Percentiles rank a stretch among this genome's conserved stretches.
Conservation (phyloP, 1,140 invertebrate species). For the Chymomyza costata region DNA sequence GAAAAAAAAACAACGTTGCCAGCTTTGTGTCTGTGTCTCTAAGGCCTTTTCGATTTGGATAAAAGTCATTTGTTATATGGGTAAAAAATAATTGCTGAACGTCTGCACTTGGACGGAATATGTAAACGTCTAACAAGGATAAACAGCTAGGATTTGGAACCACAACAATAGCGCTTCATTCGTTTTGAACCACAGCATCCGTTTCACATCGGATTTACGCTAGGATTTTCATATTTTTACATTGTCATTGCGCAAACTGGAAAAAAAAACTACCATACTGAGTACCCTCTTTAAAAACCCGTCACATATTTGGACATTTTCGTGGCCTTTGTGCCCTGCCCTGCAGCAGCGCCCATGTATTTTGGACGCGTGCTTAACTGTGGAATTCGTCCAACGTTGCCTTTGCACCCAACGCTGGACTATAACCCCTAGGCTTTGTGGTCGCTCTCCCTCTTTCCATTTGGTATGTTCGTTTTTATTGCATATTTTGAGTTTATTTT, state of each 20-base stretch:
- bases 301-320: too few species aligned
- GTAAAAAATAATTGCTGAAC: constrained; percentile 22
- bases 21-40: constrained; percentile 23
- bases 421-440: constrained; percentile 50
- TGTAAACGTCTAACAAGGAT: too few species aligned
- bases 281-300: too few species aligned
- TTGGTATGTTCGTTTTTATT: constrained; percentile 48
- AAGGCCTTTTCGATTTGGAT: constrained; percentile 34
- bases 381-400: constrained; percentile 55
- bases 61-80: constrained; percentile 28
- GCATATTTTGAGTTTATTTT: constrained; percentile 44
- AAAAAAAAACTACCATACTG: too few species aligned
- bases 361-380: constrained; percentile 11
- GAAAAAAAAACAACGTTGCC: constrained; percentile 10
- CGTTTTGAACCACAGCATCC: constrained; percentile 42
- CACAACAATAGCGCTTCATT: constrained; percentile 47
- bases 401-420: constrained; percentile 56
- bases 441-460: constrained; percentile 49
- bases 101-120: constrained; percentile 51
- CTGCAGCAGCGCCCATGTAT: too few species aligned
- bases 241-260: too few species aligned
- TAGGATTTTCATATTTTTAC: too few species aligned
- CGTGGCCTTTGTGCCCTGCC: constrained; percentile 49
- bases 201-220: constrained; percentile 40
- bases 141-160: constrained; percentile 24